Base-by-base conservation (phyloP, 1,140 invertebrate genomes). In the Ganaspis sp. region DNA sequence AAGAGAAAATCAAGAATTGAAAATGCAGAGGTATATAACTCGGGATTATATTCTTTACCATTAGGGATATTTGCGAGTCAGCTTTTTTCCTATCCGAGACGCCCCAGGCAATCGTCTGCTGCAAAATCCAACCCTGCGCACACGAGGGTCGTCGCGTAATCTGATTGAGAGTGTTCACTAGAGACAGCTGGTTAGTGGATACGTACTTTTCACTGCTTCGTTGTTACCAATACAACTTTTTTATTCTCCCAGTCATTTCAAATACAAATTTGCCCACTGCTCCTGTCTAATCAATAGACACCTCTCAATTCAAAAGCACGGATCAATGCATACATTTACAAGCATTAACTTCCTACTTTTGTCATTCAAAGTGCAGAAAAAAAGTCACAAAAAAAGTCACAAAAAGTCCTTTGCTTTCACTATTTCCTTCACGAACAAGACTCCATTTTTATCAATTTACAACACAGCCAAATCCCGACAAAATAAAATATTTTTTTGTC, bases 51-150 rank as follows among this genome's bases (percentile, higher is more conserved):
- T 64, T 64, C 58, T 64, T 64, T 64, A 29, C 15, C 58, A 64
- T 64, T 64, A 64, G 58, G 58, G 58, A 64, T 64, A 64, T 64
- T 64, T 64, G 58, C 58, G 58, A 64, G 58, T 64, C 58, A 64
- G 58, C 58, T 34, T 64, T 64, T 58, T 64, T 64, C 58, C 58
- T 64, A 64, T 64, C 29, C 58, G 23, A 26, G 58, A 64, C 58
- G 58, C 58, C 58, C 58, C 58, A 64, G 23, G 58, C 58, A 29
- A 64, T 34, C 54, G 54, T 64, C 54, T 64, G 54, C 54, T 64
- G 26, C 11, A 29, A 64, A 64, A 64, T 64, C 23, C 58, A 64
- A 64, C 58, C 58, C 58, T 64, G 58, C 58, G 58, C 58, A 64
- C 11, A 64, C 11, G 58, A 64, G 58, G 58, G 58, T 64, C 11